Percentiles rank a stretch among this genome's conserved stretches.
These are phyloP conservation scores for Parasteatoda lunata DNA, from an alignment of 2,888 invertebrate genomes.

Conservation along the genomic window DNA sequence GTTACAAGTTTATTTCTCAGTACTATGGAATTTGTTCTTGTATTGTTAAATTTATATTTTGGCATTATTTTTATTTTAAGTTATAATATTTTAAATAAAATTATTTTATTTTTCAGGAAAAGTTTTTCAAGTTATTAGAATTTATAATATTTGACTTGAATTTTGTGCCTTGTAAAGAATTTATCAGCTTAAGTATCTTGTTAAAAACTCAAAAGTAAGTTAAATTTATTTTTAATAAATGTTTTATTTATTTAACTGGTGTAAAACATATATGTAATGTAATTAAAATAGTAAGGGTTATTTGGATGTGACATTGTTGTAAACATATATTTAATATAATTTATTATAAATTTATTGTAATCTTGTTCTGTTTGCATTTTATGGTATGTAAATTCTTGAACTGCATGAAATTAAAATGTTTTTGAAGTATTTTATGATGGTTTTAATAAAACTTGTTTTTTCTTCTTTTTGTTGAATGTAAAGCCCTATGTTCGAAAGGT, in stretches of 20 bases:
- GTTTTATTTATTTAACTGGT: neutral
- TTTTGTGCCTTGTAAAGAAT: constrained; percentile 98
- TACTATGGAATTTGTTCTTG: neutral
- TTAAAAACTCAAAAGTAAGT: constrained; percentile 83
- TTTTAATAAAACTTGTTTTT: too few species aligned
- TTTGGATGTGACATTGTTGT: too few species aligned
- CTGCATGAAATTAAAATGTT: too few species aligned
- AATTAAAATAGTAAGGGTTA: too few species aligned
- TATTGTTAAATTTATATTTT: too few species aligned
- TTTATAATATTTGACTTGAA: constrained; percentile 97
- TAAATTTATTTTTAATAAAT: neutral
- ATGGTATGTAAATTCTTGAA: too few species aligned
- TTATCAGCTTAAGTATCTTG: constrained; percentile 94
- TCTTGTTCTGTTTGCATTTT: too few species aligned
- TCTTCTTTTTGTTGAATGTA: too few species aligned
- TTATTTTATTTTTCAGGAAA: constrained; percentile 79
- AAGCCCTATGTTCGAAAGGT: too few species aligned
- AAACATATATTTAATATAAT: too few species aligned
- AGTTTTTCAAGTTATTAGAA: constrained; percentile 95
- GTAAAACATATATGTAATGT: neutral
- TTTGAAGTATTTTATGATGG: too few species aligned
- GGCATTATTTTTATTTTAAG: neutral
- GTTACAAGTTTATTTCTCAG: neutral
- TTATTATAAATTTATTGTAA: too few species aligned
- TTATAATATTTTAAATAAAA: neutral